A percentile compares a stretch with the other conserved stretches of the same genome.
Evolutionary conservation across 2,797 vertebrate species (phyloP).

Genomic region (Acanthurus tractus): DNA sequence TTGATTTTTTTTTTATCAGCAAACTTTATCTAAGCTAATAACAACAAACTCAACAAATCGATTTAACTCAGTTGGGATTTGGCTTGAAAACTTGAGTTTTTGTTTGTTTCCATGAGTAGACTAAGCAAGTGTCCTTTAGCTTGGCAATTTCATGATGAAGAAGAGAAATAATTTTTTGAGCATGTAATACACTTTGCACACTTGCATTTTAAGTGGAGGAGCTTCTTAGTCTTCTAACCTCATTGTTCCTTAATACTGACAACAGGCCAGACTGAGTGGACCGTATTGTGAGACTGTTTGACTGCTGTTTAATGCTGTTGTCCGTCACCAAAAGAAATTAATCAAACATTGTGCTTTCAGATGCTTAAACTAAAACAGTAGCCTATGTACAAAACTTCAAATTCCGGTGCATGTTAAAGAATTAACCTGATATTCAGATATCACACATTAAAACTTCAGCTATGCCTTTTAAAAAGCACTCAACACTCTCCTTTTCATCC

Average conservation of each 20-base stretch:
- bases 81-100: too few species aligned
- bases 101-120: background rate
- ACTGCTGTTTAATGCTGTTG: background rate
- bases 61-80: background rate
- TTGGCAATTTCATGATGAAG: background rate
- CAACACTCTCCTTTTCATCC: background rate
- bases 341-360: constrained; percentile 13
- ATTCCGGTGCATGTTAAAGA: background rate
- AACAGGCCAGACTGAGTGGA: background rate
- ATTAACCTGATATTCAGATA: constrained; percentile 10
- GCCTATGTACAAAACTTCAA: constrained; percentile 7
- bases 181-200: background rate
- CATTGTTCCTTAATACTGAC: background rate
- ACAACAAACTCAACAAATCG: background rate
- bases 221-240: background rate
- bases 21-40: background rate
- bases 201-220: background rate
- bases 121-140: background rate
- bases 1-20: background rate
- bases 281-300: background rate
- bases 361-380: constrained; percentile 6
- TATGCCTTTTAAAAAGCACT: constrained; percentile 3
- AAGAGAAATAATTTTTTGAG: background rate
- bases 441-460: constrained; percentile 10
- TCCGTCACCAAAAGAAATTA: constrained; percentile 4